Evolutionary conservation across 1,140 invertebrate genomes (phyloP), one percentile per base, ranked within the genome.

Genomic region (Agrilus planipennis): DNA sequence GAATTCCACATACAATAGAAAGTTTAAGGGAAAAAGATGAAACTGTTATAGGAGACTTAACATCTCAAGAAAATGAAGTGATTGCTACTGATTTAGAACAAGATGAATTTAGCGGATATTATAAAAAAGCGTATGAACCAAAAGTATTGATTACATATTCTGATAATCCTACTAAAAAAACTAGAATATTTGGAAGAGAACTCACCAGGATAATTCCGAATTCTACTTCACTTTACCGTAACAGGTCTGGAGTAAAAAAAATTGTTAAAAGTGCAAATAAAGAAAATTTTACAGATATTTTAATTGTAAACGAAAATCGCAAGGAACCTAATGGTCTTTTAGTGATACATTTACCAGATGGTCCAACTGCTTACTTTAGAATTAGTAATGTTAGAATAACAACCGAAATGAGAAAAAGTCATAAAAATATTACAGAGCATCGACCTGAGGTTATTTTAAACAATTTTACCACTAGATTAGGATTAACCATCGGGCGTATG

Each of bases 371-470:
- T 12, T 75, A 90, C 58, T 96, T 84, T 46, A 77, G 77, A 55
- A 48, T 81, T 1, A 84, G 77, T 42, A 89, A 87, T 62, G 82
- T 88, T 5, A 84, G 81, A 63, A 73, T 88, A 40, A 87, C 84
- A 2, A 76, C 81, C 40, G 84, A 89, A 54, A 68, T 90, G 18
- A 71, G 77, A 47, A 75, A 79, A 42, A 76, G 73, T 55, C 77
- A 83, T 53, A 80, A 78, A 56, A 80, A 87, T 63, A 84, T 91
- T 42, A 85, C 81, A 4, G 66, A 67, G 30, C 87, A 93, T 61
- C 71, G 85, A 27, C 95, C 95, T 4, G 95, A 99, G 73, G 83
- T 99, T 0, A 85, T 99, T 46, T 61, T 98, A 7, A 98, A 89
- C 58, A 97, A 99, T 68, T 98, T 99, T 62, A 84, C 80, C 20